Percentiles rank a stretch among this genome's conserved stretches.
Conservation (phyloP, 2,888 invertebrate genomes). For the Epirrhoe alternata region DNA sequence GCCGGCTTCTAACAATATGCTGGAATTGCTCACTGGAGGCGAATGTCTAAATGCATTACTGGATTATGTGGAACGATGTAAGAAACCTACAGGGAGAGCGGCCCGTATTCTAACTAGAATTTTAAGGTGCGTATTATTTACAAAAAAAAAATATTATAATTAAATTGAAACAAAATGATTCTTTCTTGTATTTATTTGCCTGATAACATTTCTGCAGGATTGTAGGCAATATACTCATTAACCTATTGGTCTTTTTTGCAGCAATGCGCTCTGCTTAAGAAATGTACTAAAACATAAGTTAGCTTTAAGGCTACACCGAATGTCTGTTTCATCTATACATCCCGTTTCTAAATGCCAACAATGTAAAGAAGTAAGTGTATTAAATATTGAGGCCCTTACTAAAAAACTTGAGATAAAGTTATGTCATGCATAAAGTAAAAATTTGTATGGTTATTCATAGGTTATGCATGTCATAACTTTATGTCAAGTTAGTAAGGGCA, state of each 20-base stretch:
- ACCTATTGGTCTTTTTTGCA: slow-evolving; percentile 56
- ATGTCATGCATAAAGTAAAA: too few relatives aligned
- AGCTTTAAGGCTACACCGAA: slow-evolving; percentile 78
- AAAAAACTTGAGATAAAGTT: too few relatives aligned
- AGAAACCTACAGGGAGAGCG: slow-evolving; percentile 76
- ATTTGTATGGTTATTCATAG: too few relatives aligned
- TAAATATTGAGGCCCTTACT: slow-evolving; percentile 10
- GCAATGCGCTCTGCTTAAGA: slow-evolving; percentile 83
- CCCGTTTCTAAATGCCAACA: slow-evolving; percentile 72
- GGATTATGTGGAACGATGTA: slow-evolving; percentile 77
- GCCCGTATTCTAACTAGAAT: slow-evolving; percentile 82
- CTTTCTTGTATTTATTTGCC: too few relatives aligned
- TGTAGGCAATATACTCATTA: not conserved
- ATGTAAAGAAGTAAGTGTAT: slow-evolving; percentile 73
- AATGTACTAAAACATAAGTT: slow-evolving; percentile 83
- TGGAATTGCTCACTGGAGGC: slow-evolving; percentile 68
- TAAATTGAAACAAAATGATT: too few relatives aligned
- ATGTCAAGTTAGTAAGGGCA: not conserved
- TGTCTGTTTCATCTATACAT: slow-evolving; percentile 72
- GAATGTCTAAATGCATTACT: slow-evolving; percentile 75
- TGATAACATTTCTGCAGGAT: not conserved
- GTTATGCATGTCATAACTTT: too few relatives aligned
- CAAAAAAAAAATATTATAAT: too few relatives aligned
- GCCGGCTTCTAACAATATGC: slow-evolving; percentile 60
- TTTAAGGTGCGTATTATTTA: slow-evolving; percentile 68